These are phyloP conservation scores for Tiliacea aurago DNA, from an alignment of 2,888 invertebrate genomes.

Conservation along the genomic window DNA sequence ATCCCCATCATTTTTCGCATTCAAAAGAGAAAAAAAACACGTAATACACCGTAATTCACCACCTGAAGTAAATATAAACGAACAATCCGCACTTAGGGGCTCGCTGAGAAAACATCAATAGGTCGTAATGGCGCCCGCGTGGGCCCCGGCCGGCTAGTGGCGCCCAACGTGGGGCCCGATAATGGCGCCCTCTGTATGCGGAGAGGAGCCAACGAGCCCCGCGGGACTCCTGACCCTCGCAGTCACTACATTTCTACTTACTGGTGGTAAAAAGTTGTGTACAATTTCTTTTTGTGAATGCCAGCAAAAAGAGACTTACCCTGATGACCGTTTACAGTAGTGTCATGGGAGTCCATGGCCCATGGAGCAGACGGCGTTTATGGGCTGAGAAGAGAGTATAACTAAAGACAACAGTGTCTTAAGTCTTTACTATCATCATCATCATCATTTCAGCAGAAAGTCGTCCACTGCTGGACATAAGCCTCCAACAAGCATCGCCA, in stretches of 20 bases:
- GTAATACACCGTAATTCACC: conserved; percentile 50
- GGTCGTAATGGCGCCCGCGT: conserved; percentile 67
- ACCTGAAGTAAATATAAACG: conserved; percentile 39
- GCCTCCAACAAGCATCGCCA: too few relatives aligned
- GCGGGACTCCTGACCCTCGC: conserved; percentile 55
- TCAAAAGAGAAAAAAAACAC: conserved; percentile 36
- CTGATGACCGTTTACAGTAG: conserved; percentile 7
- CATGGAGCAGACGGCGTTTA: neutral
- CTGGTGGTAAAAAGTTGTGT: conserved; percentile 36
- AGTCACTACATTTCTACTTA: conserved; percentile 34
- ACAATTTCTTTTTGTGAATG: conserved; percentile 34
- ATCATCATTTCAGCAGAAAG: too few relatives aligned
- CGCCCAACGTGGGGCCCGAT: conserved; percentile 56
- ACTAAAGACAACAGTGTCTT: too few relatives aligned
- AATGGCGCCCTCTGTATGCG: conserved; percentile 47
- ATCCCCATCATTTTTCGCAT: conserved; percentile 21
- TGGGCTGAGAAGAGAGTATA: neutral
- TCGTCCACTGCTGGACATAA: too few relatives aligned
- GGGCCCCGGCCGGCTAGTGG: conserved; percentile 48
- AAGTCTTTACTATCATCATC: too few relatives aligned
- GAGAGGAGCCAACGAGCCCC: conserved; percentile 45
- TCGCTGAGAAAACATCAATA: conserved; percentile 46
- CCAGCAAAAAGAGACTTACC: neutral
- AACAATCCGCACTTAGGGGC: conserved; percentile 45
- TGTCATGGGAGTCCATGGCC: neutral